These are phyloP conservation scores for Schizaphis graminum DNA, from an alignment of 2,888 invertebrate species.

Conservation along the genomic window DNA sequence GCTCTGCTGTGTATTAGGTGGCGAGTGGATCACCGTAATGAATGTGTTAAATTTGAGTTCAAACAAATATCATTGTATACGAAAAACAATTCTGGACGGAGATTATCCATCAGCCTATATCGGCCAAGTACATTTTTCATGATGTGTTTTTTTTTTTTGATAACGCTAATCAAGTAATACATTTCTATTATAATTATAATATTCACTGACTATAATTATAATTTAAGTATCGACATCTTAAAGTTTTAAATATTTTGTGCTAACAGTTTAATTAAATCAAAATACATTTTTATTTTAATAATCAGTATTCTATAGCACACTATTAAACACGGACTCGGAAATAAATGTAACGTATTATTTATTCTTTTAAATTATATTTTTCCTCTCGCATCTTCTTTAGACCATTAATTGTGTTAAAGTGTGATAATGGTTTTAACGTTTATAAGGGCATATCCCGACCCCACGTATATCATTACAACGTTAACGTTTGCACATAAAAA, in stretches of 20 bases:
- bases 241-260: not conserved
- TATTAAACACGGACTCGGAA: not conserved
- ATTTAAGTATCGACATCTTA: not conserved
- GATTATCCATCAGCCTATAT: too few relatives aligned
- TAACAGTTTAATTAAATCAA: not conserved
- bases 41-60: too few relatives aligned
- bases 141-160: too few relatives aligned
- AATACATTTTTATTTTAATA: not conserved
- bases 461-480: not conserved
- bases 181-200: not conserved
- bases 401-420: not conserved
- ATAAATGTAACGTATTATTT: not conserved
- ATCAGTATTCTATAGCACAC: not conserved
- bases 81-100: too few relatives aligned
- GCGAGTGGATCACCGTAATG: too few relatives aligned
- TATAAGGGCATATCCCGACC: not conserved
- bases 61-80: too few relatives aligned
- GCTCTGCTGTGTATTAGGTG: too few relatives aligned
- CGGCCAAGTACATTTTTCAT: too few relatives aligned
- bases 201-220: not conserved
- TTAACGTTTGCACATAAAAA: slow-evolving; percentile 26
- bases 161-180: too few relatives aligned
- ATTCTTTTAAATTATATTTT: not conserved
- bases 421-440: slow-evolving; percentile 39
- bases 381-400: not conserved